Evolutionary conservation across 2,113 vertebrate genomes (phyloP), one percentile per base, ranked within the genome.

Genomic region (Baryphthengus martii): DNA sequence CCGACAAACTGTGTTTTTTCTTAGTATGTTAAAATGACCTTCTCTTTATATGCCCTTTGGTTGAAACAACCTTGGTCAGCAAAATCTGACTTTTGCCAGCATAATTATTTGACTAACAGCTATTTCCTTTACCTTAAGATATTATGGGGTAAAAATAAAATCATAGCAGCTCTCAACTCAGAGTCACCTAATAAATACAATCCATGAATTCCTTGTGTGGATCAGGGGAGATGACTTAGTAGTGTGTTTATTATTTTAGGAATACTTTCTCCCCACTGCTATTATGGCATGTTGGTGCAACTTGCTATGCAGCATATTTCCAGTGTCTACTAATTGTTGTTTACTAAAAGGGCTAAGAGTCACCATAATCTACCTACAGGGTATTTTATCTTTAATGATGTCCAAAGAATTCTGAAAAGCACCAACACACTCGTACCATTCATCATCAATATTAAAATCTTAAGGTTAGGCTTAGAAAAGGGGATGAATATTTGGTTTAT

Each of bases 231-330:
- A 29, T 62, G 10, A 55, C 23, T 7, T 66, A 85, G 11, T 63
- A 53, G 39, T 10, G 19, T 73, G 50, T 76, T 85, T 66, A 62
- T 91, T 91, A 49, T 90, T 91, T 91, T 72, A 88, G n/a, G 66
- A 80, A 82, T 89, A 72, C 39, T 91, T 88, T 93, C 37, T 88
- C 45, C 53, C 45, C 1, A 2, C 58, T 95, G 75, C 62, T 90
- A 65, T 92, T 95, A 86, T 37, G 52, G 66, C 0, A 0, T 45
- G 26, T 90, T 80, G 37, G 63, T 83, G 42, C 40, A 93, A 83
- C 94, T 93, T 58, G 95, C 59, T 89, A 17, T 87, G 71, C 92
- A 78, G 49, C 92, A 95, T 92, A 91, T 90, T 95, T 67, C 53
- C 53, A 58, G 37, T 62, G 81, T 47, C 58, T 58, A 68, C 79